A percentile compares a stretch with the other conserved stretches of the same genome.
Conservation (phyloP, 2,888 invertebrate species). For the Drosophila yooni region DNA sequence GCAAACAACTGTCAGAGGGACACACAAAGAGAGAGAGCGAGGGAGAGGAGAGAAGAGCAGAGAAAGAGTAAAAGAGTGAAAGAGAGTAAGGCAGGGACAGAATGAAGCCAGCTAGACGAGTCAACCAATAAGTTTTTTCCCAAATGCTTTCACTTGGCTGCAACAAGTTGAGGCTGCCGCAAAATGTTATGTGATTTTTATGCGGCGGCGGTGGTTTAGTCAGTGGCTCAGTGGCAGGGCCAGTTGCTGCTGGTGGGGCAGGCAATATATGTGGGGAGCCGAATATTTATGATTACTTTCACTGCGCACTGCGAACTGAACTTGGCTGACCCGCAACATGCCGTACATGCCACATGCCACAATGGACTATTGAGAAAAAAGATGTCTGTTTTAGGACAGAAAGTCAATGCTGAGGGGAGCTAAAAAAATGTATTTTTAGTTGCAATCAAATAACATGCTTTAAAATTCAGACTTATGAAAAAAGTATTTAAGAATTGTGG, state of each 20-base stretch:
- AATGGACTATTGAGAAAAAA: neutral
- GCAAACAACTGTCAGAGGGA: conserved; percentile 66
- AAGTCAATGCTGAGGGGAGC: neutral
- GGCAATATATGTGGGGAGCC: conserved; percentile 15
- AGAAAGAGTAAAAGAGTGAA: neutral
- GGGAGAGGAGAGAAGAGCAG: neutral
- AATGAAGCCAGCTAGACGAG: conserved; percentile 10
- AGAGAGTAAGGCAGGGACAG: neutral
- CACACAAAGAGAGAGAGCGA: neutral
- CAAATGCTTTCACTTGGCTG: conserved; percentile 76
- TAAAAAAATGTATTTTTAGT: neutral
- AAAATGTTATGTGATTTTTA: conserved; percentile 65
- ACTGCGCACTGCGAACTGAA: conserved; percentile 67
- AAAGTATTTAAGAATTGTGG: neutral
- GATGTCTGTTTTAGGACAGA: neutral
- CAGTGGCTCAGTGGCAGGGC: conserved; percentile 41
- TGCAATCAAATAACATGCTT: neutral
- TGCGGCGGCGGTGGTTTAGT: conserved; percentile 26
- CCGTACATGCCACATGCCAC: conserved; percentile 30
- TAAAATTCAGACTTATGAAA: neutral
- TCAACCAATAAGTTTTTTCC: conserved; percentile 48
- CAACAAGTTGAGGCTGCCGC: conserved; percentile 43
- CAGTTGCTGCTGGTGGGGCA: conserved; percentile 1
- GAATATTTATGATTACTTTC: conserved; percentile 82
- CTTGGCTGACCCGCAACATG: conserved; percentile 54